Conservation (phyloP, 35 echinoderm and acorn worm species). For the Apostichopus californicus region DNA sequence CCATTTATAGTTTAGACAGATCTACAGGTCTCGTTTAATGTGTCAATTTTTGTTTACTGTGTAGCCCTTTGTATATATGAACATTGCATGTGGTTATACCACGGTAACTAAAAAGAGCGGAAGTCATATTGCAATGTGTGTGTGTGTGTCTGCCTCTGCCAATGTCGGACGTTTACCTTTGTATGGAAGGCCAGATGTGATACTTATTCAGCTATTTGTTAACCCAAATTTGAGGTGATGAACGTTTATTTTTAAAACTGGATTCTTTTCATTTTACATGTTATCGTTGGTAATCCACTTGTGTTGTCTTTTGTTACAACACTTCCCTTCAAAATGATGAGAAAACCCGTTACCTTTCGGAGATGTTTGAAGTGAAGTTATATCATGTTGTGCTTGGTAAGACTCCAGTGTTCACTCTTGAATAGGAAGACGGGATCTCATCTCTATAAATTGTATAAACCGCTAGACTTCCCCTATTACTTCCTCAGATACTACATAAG, state of each 20-base stretch:
- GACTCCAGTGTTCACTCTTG: background rate
- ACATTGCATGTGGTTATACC: too few relatives aligned
- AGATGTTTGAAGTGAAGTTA: background rate
- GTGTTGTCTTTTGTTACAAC: background rate
- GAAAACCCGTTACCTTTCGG: too few relatives aligned
- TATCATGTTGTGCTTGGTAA: constrained; percentile 4
- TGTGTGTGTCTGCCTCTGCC: background rate
- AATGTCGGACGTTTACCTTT: background rate
- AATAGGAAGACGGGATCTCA: background rate
- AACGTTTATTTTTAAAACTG: too few relatives aligned
- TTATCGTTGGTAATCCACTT: background rate
- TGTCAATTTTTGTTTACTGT: too few relatives aligned
- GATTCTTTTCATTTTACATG: background rate
- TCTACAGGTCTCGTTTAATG: too few relatives aligned
- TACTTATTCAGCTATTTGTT: too few relatives aligned
- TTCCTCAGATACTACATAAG: background rate
- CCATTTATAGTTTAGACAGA: too few relatives aligned
- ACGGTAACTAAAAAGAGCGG: too few relatives aligned
- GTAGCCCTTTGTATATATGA: too few relatives aligned
- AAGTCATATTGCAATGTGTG: background rate
- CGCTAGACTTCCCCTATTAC: background rate
- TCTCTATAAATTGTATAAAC: background rate
- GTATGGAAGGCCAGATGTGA: too few relatives aligned
- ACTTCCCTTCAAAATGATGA: constrained; percentile 1
- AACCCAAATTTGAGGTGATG: too few relatives aligned